Percentiles rank a stretch among this genome's conserved stretches.
phyloP scores from a whole-genome alignment of 2,113 vertebrate species.

The Muscicapa adusta region DNA sequence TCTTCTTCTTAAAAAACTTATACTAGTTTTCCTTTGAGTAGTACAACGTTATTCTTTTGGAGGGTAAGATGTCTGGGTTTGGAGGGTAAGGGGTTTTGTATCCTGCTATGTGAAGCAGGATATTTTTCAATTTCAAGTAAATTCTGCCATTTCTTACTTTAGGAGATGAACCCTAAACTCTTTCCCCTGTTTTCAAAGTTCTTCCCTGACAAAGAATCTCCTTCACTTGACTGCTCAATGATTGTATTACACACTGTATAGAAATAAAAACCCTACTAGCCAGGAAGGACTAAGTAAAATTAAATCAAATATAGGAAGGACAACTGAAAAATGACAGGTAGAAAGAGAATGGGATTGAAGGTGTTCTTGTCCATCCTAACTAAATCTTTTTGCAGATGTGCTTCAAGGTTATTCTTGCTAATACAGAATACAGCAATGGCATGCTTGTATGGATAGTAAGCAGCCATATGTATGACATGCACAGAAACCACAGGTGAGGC shows the following conservation, averaged over 20 bases:
- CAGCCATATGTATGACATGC: not conserved
- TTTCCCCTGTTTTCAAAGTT: not conserved
- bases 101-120: not conserved
- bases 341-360: not conserved
- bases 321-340: not conserved
- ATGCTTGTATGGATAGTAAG: accelerated
- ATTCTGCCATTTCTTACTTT: not conserved
- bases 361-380: not conserved
- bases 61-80: not conserved
- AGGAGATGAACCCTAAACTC: not conserved
- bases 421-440: not conserved
- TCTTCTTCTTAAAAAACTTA: not conserved
- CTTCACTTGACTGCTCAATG: not conserved
- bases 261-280: not conserved
- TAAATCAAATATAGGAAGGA: not conserved
- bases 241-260: not conserved
- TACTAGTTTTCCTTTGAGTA: not conserved
- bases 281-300: not conserved
- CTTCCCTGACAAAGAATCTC: not conserved
- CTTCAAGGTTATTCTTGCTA: not conserved
- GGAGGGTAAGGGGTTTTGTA: not conserved
- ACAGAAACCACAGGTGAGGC: not conserved
- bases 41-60: not conserved
- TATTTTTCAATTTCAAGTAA: not conserved
- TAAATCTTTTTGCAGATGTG: not conserved